Evolutionary conservation across 2,888 invertebrate species (phyloP), one percentile per base, ranked within the genome.

Genomic region (Eupeodes luniger): DNA sequence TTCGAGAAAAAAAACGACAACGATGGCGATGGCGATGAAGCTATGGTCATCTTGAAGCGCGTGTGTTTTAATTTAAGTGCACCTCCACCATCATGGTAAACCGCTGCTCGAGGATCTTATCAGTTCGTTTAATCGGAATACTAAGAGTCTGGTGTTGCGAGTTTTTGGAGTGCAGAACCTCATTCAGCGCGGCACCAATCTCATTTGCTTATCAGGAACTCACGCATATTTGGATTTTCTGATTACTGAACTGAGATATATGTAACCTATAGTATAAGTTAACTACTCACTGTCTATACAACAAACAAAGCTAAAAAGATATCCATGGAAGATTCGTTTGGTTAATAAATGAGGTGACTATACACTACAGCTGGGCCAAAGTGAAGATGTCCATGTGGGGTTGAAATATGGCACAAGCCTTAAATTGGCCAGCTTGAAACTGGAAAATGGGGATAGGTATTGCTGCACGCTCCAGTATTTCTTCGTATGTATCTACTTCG

Each of bases 141-240:
- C 76, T 81, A 85, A 85, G 72, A 85, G 81, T 70, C 14, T 61
- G 57, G 74, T 72, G 64, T 55, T 74, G 14, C 53, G 10, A 64
- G 72, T 55, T 53, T 47, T 16, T 36, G 44, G 44, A 62, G 51
- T 51, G 75, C 53, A 57, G 67, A 53, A 40, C 76, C 69, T 47
- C 81, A 81, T 76, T 69, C 75, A 44, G 70, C 77, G 66, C 77
- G 66, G 79, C 64, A 67, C 64, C 62, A 79, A 83, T 86, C 89
- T 90, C 88, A 90, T 90, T 90, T 89, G 90, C 90, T 90, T 90
- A 90, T 90, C 90, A 90, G 84, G 79, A 89, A 89, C 89, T 90
- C 90, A 90, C 89, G 90, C 90, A 90, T 90, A 89, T 90, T 90
- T 85, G 90, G 88, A 90, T 90, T 89, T 89, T 81, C 66, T 81